Evolutionary conservation across 2,113 vertebrate genomes (phyloP).

Genomic region (Rhinolophus ferrumequinum): DNA sequence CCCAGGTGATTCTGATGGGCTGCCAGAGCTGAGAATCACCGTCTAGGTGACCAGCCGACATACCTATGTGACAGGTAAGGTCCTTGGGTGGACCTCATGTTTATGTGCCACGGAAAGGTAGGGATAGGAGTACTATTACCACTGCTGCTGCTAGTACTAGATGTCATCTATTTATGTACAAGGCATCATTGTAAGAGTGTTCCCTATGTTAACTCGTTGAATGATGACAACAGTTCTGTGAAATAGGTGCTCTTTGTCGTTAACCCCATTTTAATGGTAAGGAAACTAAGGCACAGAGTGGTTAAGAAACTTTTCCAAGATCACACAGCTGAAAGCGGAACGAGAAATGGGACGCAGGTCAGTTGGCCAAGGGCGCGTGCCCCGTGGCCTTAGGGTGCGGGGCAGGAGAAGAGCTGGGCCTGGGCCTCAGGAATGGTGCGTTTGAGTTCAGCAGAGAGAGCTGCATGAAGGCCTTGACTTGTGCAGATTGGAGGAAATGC

Average conservation of each 20-base stretch:
- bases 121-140: neutral
- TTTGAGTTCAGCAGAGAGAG: no score
- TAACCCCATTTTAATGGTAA: neutral
- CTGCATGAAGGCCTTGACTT: no score
- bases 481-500: no score
- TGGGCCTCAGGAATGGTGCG: no score
- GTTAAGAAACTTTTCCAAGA: neutral
- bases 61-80: neutral
- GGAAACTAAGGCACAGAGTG: neutral
- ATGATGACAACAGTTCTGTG: neutral
- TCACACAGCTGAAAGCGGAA: neutral
- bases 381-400: no score
- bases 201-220: neutral
- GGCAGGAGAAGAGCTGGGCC: no score
- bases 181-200: neutral
- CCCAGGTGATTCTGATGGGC: neutral
- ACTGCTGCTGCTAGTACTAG: neutral
- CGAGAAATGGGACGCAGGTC: neutral
- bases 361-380: neutral
- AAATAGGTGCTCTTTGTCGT: neutral
- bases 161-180: fast-evolving
- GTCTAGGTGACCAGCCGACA: fast-evolving
- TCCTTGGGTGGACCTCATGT: neutral
- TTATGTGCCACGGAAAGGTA: fast-evolving
- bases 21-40: neutral